Evolutionary conservation across 2,797 vertebrate species (phyloP).

Genomic region (Galaxias olidus): DNA sequence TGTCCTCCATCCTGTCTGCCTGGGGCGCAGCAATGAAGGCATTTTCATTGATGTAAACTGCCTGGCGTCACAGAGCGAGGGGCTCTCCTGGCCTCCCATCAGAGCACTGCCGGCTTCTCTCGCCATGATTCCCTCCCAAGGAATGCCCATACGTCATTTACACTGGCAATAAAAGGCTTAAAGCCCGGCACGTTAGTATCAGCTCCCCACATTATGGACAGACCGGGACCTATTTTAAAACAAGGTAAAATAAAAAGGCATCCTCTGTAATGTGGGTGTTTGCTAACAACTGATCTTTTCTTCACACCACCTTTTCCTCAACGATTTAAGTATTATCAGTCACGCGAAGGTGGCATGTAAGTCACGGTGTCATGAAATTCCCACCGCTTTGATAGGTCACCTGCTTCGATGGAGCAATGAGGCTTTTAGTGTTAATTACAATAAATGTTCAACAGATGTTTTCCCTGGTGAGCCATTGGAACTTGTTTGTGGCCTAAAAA

Average conservation of each 20-base stretch:
- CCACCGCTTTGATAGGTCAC: too few species aligned
- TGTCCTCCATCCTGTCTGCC: constrained; percentile 35
- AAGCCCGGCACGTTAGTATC: constrained; percentile 45
- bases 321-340: background rate
- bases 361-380: too few species aligned
- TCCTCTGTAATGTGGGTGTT: constrained; percentile 17
- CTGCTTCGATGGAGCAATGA: too few species aligned
- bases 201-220: constrained; percentile 29
- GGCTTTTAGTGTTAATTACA: too few species aligned
- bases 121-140: constrained; percentile 47
- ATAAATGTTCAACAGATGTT: constrained; percentile 3
- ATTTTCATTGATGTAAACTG: constrained; percentile 61
- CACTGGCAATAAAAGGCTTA: constrained; percentile 42
- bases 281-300: constrained; percentile 25
- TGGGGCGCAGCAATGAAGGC: constrained; percentile 49
- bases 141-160: constrained; percentile 58
- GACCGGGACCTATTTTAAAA: constrained; percentile 21
- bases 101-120: constrained; percentile 42
- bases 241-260: constrained; percentile 28
- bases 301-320: constrained; percentile 19
- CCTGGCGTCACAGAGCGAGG: constrained; percentile 46
- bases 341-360: too few species aligned
- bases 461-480: background rate
- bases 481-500: background rate
- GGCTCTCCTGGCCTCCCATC: constrained; percentile 39